These are phyloP conservation scores for Sesamia nonagrioides DNA, from an alignment of 1,140 invertebrate species.

Conservation along the genomic window DNA sequence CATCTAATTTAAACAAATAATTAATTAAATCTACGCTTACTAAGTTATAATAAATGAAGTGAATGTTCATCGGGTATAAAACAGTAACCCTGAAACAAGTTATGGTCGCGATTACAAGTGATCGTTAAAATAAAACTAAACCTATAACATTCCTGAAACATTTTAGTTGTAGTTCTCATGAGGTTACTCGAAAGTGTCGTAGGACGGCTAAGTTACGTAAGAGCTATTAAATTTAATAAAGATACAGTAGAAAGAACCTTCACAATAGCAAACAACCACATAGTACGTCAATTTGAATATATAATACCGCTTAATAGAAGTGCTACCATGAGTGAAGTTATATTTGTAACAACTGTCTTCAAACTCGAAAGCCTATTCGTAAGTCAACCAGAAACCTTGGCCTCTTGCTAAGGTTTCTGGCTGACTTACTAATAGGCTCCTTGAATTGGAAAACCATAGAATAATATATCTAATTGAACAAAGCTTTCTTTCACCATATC, in stretches of 20 bases:
- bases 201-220: slow-evolving; percentile 23
- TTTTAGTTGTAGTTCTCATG: slow-evolving; percentile 7
- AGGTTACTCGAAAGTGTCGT: slow-evolving; percentile 17
- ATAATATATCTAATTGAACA: too few relatives aligned
- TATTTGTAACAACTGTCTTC: background rate
- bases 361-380: slow-evolving; percentile 29
- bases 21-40: background rate
- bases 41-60: background rate
- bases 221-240: slow-evolving; percentile 45
- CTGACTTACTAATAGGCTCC: too few relatives aligned
- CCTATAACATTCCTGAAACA: background rate
- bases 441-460: too few relatives aligned
- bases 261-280: slow-evolving; percentile 40
- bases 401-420: background rate
- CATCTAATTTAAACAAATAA: background rate
- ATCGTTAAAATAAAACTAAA: background rate
- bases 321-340: slow-evolving; percentile 1
- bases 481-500: too few relatives aligned
- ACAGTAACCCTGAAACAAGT: too few relatives aligned
- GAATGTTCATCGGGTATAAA: background rate
- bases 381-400: too few relatives aligned
- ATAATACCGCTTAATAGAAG: slow-evolving; percentile 13
- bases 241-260: slow-evolving; percentile 45
- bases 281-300: slow-evolving; percentile 47
- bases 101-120: background rate